A percentile compares a stretch with the other conserved stretches of the same genome.
phyloP scores from a whole-genome alignment of 2,797 vertebrate species.

The Danio jaintianensis region DNA sequence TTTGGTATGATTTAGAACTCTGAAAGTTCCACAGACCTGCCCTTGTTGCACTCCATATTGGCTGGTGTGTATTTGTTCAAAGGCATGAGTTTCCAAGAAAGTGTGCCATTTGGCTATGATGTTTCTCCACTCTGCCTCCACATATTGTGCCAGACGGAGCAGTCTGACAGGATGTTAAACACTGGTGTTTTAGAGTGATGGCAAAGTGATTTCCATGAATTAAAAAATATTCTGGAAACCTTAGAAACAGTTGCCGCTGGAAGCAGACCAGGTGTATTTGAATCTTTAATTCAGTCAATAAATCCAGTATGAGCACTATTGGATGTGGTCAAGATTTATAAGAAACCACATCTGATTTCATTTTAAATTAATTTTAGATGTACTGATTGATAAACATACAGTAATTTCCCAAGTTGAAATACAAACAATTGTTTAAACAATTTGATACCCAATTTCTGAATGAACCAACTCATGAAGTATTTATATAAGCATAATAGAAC shows the following conservation, averaged over 20 bases:
- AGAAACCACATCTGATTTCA: background rate
- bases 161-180: slow-evolving; percentile 53
- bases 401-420: too few relatives aligned
- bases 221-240: slow-evolving; percentile 34
- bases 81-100: slow-evolving; percentile 43
- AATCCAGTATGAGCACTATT: slow-evolving; percentile 22
- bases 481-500: too few relatives aligned
- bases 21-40: slow-evolving; percentile 43
- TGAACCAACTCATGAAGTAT: too few relatives aligned
- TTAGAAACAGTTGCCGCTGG: slow-evolving; percentile 4
- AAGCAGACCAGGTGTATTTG: slow-evolving; percentile 32
- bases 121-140: slow-evolving; percentile 39
- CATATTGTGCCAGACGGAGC: slow-evolving; percentile 52
- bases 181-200: slow-evolving; percentile 33
- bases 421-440: too few relatives aligned
- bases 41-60: slow-evolving; percentile 62
- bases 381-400: background rate
- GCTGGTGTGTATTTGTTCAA: slow-evolving; percentile 39
- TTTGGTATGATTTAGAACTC: background rate
- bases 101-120: slow-evolving; percentile 53
- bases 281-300: slow-evolving; percentile 19
- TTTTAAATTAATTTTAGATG: background rate
- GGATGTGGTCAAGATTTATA: background rate
- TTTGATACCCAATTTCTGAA: too few relatives aligned
- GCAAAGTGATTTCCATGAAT: slow-evolving; percentile 53